A percentile compares a stretch with the other conserved stretches of the same genome.
These are phyloP conservation scores for Syngnathus acus DNA, from an alignment of 2,797 vertebrate species.

Conservation along the genomic window DNA sequence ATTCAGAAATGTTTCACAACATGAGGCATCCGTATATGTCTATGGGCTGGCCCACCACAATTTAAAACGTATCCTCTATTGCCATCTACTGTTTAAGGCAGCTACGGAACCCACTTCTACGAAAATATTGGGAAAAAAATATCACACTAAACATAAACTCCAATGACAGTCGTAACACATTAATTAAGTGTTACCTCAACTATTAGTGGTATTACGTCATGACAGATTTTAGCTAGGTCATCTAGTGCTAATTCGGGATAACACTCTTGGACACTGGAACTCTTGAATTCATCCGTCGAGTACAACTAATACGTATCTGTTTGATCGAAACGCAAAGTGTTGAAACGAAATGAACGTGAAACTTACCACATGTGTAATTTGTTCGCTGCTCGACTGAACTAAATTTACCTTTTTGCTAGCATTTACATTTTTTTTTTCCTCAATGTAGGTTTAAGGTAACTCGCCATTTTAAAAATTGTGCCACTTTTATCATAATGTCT, in stretches of 20 bases:
- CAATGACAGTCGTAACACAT: not conserved
- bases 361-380: not conserved
- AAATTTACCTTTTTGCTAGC: not conserved
- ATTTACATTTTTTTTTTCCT: not conserved
- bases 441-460: not conserved
- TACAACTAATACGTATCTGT: not conserved
- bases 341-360: not conserved
- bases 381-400: not conserved
- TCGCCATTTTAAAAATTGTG: not conserved
- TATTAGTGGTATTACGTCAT: not conserved
- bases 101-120: not conserved
- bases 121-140: not conserved
- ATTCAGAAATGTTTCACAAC: not conserved
- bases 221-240: not conserved
- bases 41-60: not conserved
- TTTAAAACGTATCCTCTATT: not conserved
- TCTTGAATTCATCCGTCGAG: not conserved
- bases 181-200: no score
- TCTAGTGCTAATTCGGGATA: not conserved
- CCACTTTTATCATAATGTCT: no score
- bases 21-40: not conserved
- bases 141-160: not conserved
- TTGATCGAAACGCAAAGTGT: not conserved
- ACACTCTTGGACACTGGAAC: not conserved
- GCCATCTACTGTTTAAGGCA: not conserved